Percentiles rank a stretch among this genome's conserved stretches.
Conservation (phyloP, 2,113 vertebrate species). For the Motacilla tschutschensis region DNA sequence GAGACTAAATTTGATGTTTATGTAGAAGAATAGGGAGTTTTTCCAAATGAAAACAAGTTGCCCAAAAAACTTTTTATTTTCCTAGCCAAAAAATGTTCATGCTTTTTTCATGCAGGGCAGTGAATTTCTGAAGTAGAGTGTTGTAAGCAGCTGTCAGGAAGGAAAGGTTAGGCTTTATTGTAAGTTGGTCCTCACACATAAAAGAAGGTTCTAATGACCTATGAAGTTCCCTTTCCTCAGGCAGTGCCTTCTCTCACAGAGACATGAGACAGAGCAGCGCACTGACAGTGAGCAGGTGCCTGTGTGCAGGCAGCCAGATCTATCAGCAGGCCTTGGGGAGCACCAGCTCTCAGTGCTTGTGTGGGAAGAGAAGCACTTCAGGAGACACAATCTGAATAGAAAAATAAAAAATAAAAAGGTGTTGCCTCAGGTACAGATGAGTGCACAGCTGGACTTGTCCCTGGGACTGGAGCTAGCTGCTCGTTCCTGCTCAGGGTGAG, state of each 20-base stretch:
- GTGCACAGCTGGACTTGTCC: not conserved
- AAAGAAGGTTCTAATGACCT: not conserved
- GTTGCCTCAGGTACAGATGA: not conserved
- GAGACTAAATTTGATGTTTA: not conserved
- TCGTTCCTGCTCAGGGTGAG: not conserved
- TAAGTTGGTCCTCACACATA: not conserved
- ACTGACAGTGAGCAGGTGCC: not conserved
- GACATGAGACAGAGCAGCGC: not conserved
- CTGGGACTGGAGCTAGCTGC: not conserved
- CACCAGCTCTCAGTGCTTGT: not conserved
- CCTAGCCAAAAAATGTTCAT: not conserved
- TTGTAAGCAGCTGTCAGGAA: not conserved
- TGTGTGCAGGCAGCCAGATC: not conserved
- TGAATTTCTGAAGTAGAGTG: not conserved
- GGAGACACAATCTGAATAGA: not conserved
- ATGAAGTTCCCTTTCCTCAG: not conserved
- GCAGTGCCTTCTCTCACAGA: not conserved
- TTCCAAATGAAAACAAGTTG: not conserved
- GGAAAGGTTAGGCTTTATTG: not conserved
- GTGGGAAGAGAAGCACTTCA: not conserved
- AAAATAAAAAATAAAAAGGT: not conserved
- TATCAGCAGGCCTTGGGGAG: not conserved
- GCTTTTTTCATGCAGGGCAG: not conserved
- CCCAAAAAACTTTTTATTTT: not conserved
- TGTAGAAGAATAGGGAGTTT: not conserved